Percentiles rank a stretch among this genome's conserved stretches.
phyloP scores from a whole-genome alignment of 1,140 invertebrate species.

The Drepana arcuata region DNA sequence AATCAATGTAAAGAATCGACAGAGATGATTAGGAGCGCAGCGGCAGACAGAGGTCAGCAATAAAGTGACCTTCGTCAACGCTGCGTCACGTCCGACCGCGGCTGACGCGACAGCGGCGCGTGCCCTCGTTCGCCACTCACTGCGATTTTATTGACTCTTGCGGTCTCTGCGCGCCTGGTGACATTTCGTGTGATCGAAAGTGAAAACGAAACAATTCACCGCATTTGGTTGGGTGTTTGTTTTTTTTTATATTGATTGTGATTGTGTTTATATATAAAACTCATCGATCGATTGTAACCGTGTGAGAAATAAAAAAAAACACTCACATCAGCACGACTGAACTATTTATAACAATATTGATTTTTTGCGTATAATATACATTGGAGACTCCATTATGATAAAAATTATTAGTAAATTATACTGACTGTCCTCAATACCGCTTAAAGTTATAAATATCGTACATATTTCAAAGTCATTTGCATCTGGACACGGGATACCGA shows the following conservation, averaged over 20 bases:
- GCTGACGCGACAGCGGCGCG: constrained; percentile 23
- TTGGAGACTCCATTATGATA: too few species aligned
- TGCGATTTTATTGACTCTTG: constrained; percentile 65
- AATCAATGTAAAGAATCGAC: constrained; percentile 33
- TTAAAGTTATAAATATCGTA: constrained; percentile 60
- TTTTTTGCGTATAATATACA: too few species aligned
- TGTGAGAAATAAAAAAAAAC: too few species aligned
- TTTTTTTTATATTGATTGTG: constrained; percentile 1
- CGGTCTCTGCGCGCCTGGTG: constrained; percentile 51
- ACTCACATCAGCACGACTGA: too few species aligned
- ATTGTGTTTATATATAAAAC: neutral
- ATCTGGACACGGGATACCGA: constrained; percentile 63
- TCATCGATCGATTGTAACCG: too few species aligned
- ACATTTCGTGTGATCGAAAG: constrained; percentile 50
- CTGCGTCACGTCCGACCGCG: constrained; percentile 55
- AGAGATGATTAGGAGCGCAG: constrained; percentile 46
- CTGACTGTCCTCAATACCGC: constrained; percentile 11
- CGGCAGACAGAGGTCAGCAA: constrained; percentile 64
- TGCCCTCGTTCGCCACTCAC: constrained; percentile 21
- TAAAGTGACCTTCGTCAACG: constrained; percentile 63
- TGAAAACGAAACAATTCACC: constrained; percentile 44
- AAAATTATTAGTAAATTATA: too few species aligned
- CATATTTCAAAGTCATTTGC: constrained; percentile 67
- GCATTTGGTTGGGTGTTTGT: too few species aligned
- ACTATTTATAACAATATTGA: too few species aligned